Percentiles rank a stretch among this genome's conserved stretches.
phyloP scores from a whole-genome alignment of 2,113 vertebrate species.

The Silurus meridionalis region DNA sequence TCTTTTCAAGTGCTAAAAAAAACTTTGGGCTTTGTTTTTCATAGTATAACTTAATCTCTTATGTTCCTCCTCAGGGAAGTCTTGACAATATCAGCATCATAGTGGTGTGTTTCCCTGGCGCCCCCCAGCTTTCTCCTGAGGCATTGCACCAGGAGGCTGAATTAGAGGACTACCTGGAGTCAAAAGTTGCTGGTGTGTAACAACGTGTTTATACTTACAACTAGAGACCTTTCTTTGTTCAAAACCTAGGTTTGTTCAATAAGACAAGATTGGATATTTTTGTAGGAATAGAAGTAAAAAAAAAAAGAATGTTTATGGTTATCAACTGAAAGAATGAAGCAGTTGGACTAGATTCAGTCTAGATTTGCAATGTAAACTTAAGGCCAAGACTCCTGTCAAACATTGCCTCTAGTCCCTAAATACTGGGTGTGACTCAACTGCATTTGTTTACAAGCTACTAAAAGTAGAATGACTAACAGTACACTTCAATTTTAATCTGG shows the following conservation, averaged over 20 bases:
- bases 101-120: slow-evolving; percentile 78
- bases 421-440: not conserved
- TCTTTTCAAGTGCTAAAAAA: not conserved
- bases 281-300: not conserved
- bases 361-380: not conserved
- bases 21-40: slow-evolving; percentile 1
- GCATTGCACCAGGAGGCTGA: slow-evolving; percentile 74
- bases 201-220: not conserved
- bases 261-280: not conserved
- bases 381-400: not conserved
- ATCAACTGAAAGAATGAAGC: not conserved
- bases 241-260: not conserved
- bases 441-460: not conserved
- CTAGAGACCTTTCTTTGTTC: not conserved
- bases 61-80: slow-evolving; percentile 73
- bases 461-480: not conserved
- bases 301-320: not conserved
- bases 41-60: slow-evolving; percentile 33
- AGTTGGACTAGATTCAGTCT: not conserved
- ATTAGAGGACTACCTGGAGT: slow-evolving; percentile 74
- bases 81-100: slow-evolving; percentile 84
- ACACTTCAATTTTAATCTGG: not conserved
- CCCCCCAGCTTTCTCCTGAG: slow-evolving; percentile 76
- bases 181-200: slow-evolving; percentile 74
- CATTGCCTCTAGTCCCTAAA: not conserved